Conservation (phyloP, 2,113 vertebrate species). For the Azemiops feae region DNA sequence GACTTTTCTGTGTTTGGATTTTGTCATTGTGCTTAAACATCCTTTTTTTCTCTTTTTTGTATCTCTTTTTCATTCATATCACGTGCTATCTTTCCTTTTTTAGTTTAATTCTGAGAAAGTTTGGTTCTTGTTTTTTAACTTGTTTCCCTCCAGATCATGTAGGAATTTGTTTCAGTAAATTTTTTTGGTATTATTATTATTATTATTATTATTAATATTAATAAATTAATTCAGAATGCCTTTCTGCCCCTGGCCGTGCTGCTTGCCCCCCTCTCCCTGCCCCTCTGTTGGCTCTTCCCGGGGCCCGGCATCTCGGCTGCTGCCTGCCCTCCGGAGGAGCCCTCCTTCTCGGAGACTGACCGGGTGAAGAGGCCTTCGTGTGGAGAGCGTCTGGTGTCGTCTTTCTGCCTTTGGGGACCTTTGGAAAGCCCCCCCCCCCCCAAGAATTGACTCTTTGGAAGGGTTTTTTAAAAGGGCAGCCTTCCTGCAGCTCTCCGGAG, state of each 20-base stretch:
- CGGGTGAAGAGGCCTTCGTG: conserved; percentile 15
- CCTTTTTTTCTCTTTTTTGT: neutral
- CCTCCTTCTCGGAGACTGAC: conserved; percentile 29
- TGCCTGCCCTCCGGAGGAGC: neutral
- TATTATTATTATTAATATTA: conserved; percentile 65
- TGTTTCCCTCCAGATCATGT: conserved; percentile 77
- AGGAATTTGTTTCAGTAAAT: conserved; percentile 77
- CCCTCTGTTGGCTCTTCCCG: conserved; percentile 54
- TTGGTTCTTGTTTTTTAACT: conserved; percentile 43
- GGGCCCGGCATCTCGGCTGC: conserved; percentile 18
- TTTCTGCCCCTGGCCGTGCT: conserved; percentile 56
- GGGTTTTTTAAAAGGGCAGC: conserved; percentile 40
- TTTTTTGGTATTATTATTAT: conserved; percentile 71
- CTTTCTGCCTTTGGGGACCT: conserved; percentile 48
- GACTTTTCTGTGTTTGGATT: conserved; percentile 26
- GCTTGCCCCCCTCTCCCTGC: conserved; percentile 43
- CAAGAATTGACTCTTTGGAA: conserved; percentile 35
- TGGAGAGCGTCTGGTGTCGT: conserved; percentile 22
- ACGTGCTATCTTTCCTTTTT: neutral
- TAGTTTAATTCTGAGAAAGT: conserved; percentile 34
- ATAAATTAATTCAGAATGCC: conserved; percentile 64
- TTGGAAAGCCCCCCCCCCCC: conserved; percentile 25
- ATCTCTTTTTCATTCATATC: neutral
- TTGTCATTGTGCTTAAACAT: conserved; percentile 23
- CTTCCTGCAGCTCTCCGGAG: conserved; percentile 37